phyloP scores from a whole-genome alignment of 2,888 invertebrate species.

The Cephus runcator region DNA sequence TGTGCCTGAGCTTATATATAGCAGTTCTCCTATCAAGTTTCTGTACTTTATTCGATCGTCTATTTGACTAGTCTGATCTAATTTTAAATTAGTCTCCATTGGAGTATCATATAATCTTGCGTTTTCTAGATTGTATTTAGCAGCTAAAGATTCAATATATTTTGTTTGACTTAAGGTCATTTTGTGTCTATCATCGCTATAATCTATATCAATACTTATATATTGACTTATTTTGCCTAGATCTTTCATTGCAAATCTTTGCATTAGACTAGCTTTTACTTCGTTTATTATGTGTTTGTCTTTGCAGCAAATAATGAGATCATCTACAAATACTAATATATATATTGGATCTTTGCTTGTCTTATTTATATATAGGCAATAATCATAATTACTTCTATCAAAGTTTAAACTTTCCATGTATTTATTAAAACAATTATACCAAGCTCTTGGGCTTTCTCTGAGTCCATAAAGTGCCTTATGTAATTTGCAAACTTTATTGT shows the following conservation, averaged over 20 bases:
- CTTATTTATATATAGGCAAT: slow-evolving; percentile 2
- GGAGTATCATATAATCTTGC: slow-evolving; percentile 12
- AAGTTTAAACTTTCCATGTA: slow-evolving; percentile 11
- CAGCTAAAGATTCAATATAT: slow-evolving; percentile 21
- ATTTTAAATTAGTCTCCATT: slow-evolving; percentile 16
- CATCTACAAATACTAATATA: slow-evolving; percentile 13
- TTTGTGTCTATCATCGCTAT: not conserved
- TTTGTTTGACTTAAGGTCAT: slow-evolving; percentile 5
- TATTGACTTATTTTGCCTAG: slow-evolving; percentile 18
- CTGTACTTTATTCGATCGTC: slow-evolving; percentile 11
- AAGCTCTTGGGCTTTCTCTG: slow-evolving; percentile 20
- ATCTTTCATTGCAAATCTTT: slow-evolving; percentile 22
- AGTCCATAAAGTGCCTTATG: slow-evolving; percentile 23
- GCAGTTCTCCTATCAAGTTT: slow-evolving; percentile 13
- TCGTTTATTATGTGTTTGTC: slow-evolving; percentile 7
- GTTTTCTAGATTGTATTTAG: slow-evolving; percentile 20
- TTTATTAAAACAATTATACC: slow-evolving; percentile 24
- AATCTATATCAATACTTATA: slow-evolving; percentile 22
- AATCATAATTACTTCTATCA: slow-evolving; percentile 9
- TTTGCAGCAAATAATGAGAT: slow-evolving; percentile 7
- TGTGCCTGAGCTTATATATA: slow-evolving; percentile 16
- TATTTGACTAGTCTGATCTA: slow-evolving; percentile 6
- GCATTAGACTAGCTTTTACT: slow-evolving; percentile 14
- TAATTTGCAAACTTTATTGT: slow-evolving; percentile 18
- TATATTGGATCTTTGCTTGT: slow-evolving; percentile 2